These are phyloP conservation scores for Holocentrus rufus DNA, from an alignment of 2,797 vertebrate species.

Conservation along the genomic window DNA sequence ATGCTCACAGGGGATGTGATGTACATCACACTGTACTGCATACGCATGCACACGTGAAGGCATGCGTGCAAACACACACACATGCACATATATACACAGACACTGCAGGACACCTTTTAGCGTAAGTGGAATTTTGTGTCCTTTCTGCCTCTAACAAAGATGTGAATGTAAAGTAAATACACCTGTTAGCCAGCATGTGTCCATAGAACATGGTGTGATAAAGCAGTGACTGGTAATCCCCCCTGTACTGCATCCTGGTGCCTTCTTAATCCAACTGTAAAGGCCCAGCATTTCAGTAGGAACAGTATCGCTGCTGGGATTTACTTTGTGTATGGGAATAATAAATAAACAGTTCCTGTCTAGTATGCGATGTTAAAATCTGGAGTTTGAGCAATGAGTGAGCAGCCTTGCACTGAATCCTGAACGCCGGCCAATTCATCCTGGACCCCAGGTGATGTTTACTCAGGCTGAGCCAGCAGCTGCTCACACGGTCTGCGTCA, in stretches of 20 bases:
- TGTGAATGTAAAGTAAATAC: conserved; percentile 56
- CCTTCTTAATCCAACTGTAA: conserved; percentile 19
- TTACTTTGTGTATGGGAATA: conserved; percentile 27
- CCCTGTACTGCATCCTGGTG: conserved; percentile 3
- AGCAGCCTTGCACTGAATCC: conserved; percentile 66
- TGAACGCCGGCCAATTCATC: conserved; percentile 54
- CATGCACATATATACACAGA: conserved; percentile 37
- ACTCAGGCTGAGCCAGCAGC: conserved; percentile 77
- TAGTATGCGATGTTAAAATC: conserved; percentile 62
- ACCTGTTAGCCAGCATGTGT: conserved; percentile 47
- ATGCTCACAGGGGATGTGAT: neutral
- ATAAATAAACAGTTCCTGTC: conserved; percentile 63
- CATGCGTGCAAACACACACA: conserved; percentile 2
- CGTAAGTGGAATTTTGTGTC: conserved; percentile 27
- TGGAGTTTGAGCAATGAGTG: conserved; percentile 59
- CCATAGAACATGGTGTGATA: conserved; percentile 30
- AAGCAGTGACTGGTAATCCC: conserved; percentile 12
- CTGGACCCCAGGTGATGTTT: conserved; percentile 80
- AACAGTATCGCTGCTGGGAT: conserved; percentile 24
- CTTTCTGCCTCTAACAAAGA: conserved; percentile 33
- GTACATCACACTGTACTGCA: conserved; percentile 22
- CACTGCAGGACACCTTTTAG: conserved; percentile 1
- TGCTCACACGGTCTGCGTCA: conserved; percentile 66
- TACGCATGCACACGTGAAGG: conserved; percentile 31
- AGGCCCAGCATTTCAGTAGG: conserved; percentile 26